Evolutionary conservation across 2,113 vertebrate species (phyloP), one percentile per base, ranked within the genome.

Genomic region (Echinops telfairi): DNA sequence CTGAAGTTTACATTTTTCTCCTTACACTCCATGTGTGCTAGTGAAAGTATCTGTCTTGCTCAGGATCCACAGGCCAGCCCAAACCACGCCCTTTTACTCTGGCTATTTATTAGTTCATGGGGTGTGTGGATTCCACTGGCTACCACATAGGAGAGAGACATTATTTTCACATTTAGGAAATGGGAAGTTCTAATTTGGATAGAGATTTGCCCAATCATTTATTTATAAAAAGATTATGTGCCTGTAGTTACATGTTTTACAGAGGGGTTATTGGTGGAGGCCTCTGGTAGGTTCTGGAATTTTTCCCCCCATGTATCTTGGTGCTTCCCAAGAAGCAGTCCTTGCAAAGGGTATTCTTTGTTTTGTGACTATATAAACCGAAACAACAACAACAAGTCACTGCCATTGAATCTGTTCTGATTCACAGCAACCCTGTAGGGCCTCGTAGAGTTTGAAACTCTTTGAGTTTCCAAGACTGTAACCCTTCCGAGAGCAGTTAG

Each of bases 41-140:
- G 83, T 89, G 66, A 36, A 88, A 93, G 64, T 57, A 83, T 33
- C 86, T 43, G 16, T 33, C 25, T 90, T 95, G 20, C 43, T 88
- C 22, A 77, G 62, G n/a, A 89, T 38, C 58, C 16, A 0, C 36
- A 60, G 75, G 71, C 66, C 66, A 86, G 36, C 23, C 17, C 22
- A 64, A 66, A 64, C 1, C 62, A n/a, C n/a, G 43, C n/a, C 92
- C 27, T n/a, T 79, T 78, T 85, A 76, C 53, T 47, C 16, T 89
- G 78, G 75, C 68, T 66, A 2, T 25, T n/a, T 75, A 1, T 70
- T 57, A 27, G 38, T 81, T 3, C 89, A 76, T 38, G 43, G 57
- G 47, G 6, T 77, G 2, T 80, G 20, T 86, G 40, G 79, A 15
- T 86, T 90, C 40, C 70, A 12, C 43, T 89, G 81, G 66, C 57